Percentiles rank a stretch among this genome's conserved stretches.
Evolutionary conservation across 2,888 invertebrate genomes (phyloP).

Genomic region (Drosophila diplacantha): DNA sequence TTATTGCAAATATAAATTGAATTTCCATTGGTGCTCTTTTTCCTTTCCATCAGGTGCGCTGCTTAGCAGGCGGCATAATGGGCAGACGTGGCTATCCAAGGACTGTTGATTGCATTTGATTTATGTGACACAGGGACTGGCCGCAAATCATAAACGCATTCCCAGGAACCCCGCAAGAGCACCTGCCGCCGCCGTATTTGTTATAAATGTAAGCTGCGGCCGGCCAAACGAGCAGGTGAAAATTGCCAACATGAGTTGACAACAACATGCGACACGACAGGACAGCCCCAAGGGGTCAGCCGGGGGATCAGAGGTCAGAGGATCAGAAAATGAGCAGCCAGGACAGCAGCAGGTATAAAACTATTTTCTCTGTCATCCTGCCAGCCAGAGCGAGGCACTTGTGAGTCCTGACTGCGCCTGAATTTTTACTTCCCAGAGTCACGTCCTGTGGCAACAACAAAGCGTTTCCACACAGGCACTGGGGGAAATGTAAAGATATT

Average conservation of each 20-base stretch:
- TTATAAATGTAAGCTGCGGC: conserved; percentile 59
- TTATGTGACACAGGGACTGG: conserved; percentile 67
- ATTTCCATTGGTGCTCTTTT: conserved; percentile 54
- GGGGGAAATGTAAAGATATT: not conserved
- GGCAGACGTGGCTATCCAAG: conserved; percentile 21
- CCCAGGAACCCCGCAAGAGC: conserved; percentile 1
- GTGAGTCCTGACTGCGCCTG: conserved; percentile 26
- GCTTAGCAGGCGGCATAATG: conserved; percentile 47
- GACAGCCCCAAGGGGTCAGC: not conserved
- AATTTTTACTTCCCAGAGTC: conserved; percentile 63
- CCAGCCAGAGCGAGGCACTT: conserved; percentile 31
- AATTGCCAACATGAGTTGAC: conserved; percentile 73
- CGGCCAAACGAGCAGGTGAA: conserved; percentile 59
- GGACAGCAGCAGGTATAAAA: conserved; percentile 46
- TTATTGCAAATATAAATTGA: conserved; percentile 54
- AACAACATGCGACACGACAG: conserved; percentile 39
- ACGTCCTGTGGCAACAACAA: conserved; percentile 48
- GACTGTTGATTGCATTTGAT: conserved; percentile 70
- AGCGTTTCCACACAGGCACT: not conserved
- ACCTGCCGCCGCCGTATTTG: conserved; percentile 51
- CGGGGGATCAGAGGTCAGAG: conserved; percentile 10
- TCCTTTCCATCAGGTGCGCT: conserved; percentile 21
- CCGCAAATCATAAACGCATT: conserved; percentile 71
- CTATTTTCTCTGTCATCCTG: conserved; percentile 64
- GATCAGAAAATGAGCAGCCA: conserved; percentile 61